These are phyloP conservation scores for Polydrusus pterygomalis DNA, from an alignment of 2,888 invertebrate species.

Conservation along the genomic window DNA sequence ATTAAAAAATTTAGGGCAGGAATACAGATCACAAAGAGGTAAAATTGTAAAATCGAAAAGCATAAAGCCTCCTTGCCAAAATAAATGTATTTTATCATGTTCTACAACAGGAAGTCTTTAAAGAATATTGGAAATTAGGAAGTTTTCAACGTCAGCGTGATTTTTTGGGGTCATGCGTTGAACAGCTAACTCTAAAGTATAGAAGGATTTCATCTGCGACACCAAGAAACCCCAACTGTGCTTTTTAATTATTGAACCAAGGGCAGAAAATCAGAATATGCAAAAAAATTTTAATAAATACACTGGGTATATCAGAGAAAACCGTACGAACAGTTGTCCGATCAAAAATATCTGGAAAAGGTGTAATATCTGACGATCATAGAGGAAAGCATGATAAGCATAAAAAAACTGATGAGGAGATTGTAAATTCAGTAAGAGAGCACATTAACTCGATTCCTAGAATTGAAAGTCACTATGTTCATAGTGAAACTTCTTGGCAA, in stretches of 20 bases:
- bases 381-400: conserved; percentile 61
- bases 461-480: conserved; percentile 63
- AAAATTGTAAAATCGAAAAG: conserved; percentile 3
- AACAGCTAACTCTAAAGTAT: conserved; percentile 24
- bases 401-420: conserved; percentile 56
- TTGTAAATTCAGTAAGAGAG: conserved; percentile 58
- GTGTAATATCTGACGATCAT: conserved; percentile 56
- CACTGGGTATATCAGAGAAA: conserved; percentile 24
- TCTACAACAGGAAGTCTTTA: conserved; percentile 11
- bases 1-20: conserved; percentile 7
- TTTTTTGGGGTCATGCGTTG: conserved; percentile 45
- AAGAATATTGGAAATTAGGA: conserved; percentile 38
- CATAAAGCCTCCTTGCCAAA: conserved; percentile 13
- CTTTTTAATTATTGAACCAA: conserved; percentile 6
- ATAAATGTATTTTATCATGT: conserved; percentile 27
- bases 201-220: conserved; percentile 14
- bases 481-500: conserved; percentile 47
- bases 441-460: conserved; percentile 63
- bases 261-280: conserved; percentile 22
- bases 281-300: conserved; percentile 34
- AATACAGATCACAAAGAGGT: conserved; percentile 7
- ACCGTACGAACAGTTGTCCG: conserved; percentile 18
- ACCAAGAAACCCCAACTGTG: conserved; percentile 22
- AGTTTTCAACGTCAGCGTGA: conserved; percentile 49
- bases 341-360: conserved; percentile 54